Conservation (phyloP, 1,140 invertebrate genomes). For the Camponotus vicinus region DNA sequence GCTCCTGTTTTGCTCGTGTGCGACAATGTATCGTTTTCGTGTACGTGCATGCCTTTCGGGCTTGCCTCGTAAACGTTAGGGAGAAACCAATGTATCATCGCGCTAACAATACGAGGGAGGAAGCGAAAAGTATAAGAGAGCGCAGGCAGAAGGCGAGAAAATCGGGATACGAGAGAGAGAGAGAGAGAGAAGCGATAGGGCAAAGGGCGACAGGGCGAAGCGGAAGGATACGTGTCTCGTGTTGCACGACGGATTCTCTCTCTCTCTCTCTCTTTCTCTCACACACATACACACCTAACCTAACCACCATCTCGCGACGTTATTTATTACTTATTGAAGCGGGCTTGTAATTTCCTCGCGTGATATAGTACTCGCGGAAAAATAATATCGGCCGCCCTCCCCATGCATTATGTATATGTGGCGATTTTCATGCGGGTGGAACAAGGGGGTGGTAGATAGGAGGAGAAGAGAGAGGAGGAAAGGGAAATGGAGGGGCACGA, state of each 20-base stretch:
- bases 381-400: slow-evolving; percentile 77
- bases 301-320: slow-evolving; percentile 67
- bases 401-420: slow-evolving; percentile 77
- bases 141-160: slow-evolving; percentile 7
- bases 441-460: neutral
- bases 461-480: too few relatives aligned
- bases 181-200: slow-evolving; percentile 10
- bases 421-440: slow-evolving; percentile 21
- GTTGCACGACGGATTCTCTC: slow-evolving; percentile 47
- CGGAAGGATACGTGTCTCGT: slow-evolving; percentile 45
- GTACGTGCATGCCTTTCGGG: slow-evolving; percentile 42
- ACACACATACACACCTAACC: neutral
- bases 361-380: slow-evolving; percentile 79
- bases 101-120: slow-evolving; percentile 68
- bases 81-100: slow-evolving; percentile 72
- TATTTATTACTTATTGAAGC: slow-evolving; percentile 83
- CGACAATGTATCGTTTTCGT: slow-evolving; percentile 36
- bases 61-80: slow-evolving; percentile 58
- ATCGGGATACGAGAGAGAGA: neutral
- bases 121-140: neutral
- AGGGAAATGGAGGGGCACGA: too few relatives aligned
- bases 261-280: slow-evolving; percentile 12
- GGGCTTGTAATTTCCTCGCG: slow-evolving; percentile 79
- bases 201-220: slow-evolving; percentile 25
- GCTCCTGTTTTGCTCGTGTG: neutral